Base-by-base conservation (phyloP, 2,797 vertebrate genomes). In the Enteromius unitaeniatus region DNA sequence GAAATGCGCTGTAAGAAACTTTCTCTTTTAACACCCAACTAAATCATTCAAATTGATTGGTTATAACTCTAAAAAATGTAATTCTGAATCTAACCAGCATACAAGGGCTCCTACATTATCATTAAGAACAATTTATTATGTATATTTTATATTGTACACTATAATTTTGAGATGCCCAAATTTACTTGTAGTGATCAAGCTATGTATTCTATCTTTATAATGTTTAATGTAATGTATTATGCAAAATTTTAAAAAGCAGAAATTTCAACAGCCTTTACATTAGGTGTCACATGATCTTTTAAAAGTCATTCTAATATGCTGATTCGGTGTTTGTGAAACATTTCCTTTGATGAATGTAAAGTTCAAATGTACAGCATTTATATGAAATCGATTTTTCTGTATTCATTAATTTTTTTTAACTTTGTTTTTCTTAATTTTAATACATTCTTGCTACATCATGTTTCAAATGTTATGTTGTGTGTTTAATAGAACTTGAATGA, bases 241-340 rank as follows among this genome's bases (percentile, higher is more conserved):
- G n/a, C n/a, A n/a, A n/a, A n/a, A n/a, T n/a, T 9, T 53, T 21
- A 53, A 51, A 53, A 53, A n/a, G 55, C 55, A 13, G n/a, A 13
- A 58, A 11, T 58, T 58, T 23, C n/a, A 58, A 10, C 55, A 60
- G 58, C 5, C 26, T 62, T 47, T 26, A 69, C 67, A 42, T 21
- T 10, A 37, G 34, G 68, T 45, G 11, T 45, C n/a, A 45, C 3
- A 45, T 70, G n/a, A 45, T 45, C 23, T 4, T 72, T 49, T 2
- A 72, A 15, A 47, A 72, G 47, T 17, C 42, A 72, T 72, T 28
- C 21, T 69, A 23, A 72, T 49, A 72, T 72, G 68, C 23, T 17
- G 13, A 17, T 70, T 70, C 47, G 42, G 15, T 28, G 69, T 8
- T 47, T 3, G 15, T 26, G n/a, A 47, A 47, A 7, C 13, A 15